Percentiles rank a stretch among this genome's conserved stretches.
These are phyloP conservation scores for Rostratula benghalensis DNA, from an alignment of 2,113 vertebrate species.

Conservation along the genomic window DNA sequence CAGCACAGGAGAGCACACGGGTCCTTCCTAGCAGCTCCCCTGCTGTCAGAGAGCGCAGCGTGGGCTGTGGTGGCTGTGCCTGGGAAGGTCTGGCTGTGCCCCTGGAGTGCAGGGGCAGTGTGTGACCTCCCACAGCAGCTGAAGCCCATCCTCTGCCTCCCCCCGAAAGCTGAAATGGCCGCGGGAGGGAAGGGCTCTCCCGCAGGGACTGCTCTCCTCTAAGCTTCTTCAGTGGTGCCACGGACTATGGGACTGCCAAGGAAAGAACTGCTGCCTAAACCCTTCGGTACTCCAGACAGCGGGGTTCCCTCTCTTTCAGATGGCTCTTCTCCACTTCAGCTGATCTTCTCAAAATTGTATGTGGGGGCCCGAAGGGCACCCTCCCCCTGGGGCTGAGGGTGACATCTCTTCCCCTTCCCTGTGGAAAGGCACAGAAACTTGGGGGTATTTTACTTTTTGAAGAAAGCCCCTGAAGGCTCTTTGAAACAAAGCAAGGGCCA, in stretches of 20 bases:
- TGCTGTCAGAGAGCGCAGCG: not conserved
- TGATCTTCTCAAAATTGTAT: not conserved
- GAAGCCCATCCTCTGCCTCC: not conserved
- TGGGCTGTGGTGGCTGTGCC: not conserved
- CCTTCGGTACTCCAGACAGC: not conserved
- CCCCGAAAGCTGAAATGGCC: not conserved
- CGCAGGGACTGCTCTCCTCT: not conserved
- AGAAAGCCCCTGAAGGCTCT: not conserved
- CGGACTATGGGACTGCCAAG: not conserved
- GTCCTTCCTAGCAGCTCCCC: not conserved
- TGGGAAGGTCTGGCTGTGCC: not conserved
- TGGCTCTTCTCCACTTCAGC: not conserved
- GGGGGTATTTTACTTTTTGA: not conserved
- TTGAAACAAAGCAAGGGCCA: not conserved
- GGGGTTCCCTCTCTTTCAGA: not conserved
- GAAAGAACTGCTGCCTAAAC: not conserved
- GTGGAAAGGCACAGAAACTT: not conserved
- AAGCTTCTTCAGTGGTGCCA: not conserved
- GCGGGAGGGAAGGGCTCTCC: accelerated
- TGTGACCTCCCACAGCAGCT: not conserved
- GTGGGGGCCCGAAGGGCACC: not conserved
- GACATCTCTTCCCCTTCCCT: not conserved
- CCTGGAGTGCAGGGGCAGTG: not conserved
- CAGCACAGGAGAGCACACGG: not conserved
- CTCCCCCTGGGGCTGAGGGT: not conserved